Evolutionary conservation across 2,888 invertebrate genomes (phyloP).

Genomic region (Drosophila cracens): DNA sequence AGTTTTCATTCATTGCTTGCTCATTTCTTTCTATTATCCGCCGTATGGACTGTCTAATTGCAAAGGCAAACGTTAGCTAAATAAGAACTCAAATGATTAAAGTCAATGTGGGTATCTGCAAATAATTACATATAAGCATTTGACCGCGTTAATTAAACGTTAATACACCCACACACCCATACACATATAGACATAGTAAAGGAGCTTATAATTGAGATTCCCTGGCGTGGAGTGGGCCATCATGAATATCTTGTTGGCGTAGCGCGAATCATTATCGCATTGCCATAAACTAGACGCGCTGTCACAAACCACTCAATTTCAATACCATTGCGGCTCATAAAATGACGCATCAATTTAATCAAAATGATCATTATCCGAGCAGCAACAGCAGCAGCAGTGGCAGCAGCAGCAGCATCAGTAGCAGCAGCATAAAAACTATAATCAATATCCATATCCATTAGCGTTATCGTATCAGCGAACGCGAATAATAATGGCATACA

Average conservation of each 20-base stretch:
- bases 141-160: conserved; percentile 48
- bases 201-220: conserved; percentile 64
- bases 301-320: conserved; percentile 79
- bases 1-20: conserved; percentile 5
- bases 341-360: conserved; percentile 80
- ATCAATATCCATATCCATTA: conserved; percentile 81
- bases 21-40: neutral
- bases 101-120: conserved; percentile 15
- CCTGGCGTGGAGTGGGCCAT: conserved; percentile 24
- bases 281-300: conserved; percentile 65
- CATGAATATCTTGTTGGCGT: conserved; percentile 62
- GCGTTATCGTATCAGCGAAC: conserved; percentile 80
- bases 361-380: conserved; percentile 71
- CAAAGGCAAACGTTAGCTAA: conserved; percentile 1
- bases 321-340: conserved; percentile 80
- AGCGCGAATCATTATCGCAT: conserved; percentile 55
- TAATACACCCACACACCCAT: conserved; percentile 23
- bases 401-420: conserved; percentile 24
- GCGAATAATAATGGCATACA: conserved; percentile 69
- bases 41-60: conserved; percentile 9
- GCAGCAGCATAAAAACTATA: conserved; percentile 77
- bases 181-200: conserved; percentile 21
- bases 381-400: conserved; percentile 6
- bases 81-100: conserved; percentile 10
- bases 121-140: conserved; percentile 46